Evolutionary conservation across 2,797 vertebrate genomes (phyloP), one percentile per base, ranked within the genome.

Genomic region (Myotis pilosus): DNA sequence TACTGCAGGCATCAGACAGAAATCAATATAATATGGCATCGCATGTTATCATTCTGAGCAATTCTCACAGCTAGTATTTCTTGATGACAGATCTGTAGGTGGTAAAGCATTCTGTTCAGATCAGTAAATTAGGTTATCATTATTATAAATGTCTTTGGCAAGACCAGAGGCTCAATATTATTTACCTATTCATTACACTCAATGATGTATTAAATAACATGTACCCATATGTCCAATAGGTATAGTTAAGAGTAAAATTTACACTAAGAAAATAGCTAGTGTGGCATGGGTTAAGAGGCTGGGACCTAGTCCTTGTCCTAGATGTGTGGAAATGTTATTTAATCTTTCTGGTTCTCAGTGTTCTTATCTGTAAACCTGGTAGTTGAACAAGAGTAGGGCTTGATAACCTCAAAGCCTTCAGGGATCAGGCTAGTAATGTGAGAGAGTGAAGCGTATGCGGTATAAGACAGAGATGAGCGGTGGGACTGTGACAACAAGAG

Each of bases 101-200:
- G 66, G 16, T 90, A 90, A 96, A 95, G 36, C 51, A 91, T 86
- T 93, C 51, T 15, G 17, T 47, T 78, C 64, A 25, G 47, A 68
- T 96, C 17, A 82, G 69, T 57, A 90, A 92, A 85, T 87, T 75
- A 91, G 51, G 68, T 47, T 53, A 68, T 44, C 78, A 36, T 88
- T 78, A 72, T 71, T 92, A 81, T 12, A 90, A 28, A 94, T 89
- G 25, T 89, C 62, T 93, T 81, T 90, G 89, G 49, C 47, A 90
- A 90, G 49, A 89, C 8, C 44, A 88, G 55, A 86, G 41, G 12
- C 66, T 88, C 36, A 88, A 71, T 92, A 72, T 55, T 88, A 92
- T 80, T 87, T 87, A 91, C 75, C 89, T 91, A 47, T 72, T 94
- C 19, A 38, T 84, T 87, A 36, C 11, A 92, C 33, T 92, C 30